Base-by-base conservation (phyloP, 2,113 vertebrate genomes). In the Thinocorus orbignyianus region DNA sequence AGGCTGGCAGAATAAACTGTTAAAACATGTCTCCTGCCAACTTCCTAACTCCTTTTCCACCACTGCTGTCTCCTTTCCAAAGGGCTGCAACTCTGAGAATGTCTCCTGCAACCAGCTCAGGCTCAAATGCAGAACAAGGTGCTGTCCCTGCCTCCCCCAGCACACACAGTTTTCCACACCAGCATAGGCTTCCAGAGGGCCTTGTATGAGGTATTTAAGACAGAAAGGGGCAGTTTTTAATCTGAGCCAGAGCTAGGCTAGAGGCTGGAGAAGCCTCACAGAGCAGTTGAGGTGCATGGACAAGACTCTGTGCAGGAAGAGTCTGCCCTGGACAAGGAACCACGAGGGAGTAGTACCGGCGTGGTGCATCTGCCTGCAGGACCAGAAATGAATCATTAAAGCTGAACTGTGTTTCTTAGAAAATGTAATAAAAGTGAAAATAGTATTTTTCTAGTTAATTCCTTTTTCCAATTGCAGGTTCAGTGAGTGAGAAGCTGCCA, bases 401-500 rank as follows among this genome's bases (percentile, higher is more conserved):
- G 18, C 11, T 16, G 14, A 57, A 14, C 9, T 4, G 2, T 52
- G 35, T 64, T 65, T 66, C 31, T 54, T 28, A 41, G 5, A 39
- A 48, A 24, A 16, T 10, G 5, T 57, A 16, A 25, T 57, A 35
- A 24, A 60, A 62, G 12, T 46, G 28, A 41, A 81, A 90, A 7
- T 80, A 57, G 10, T 39, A 70, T 69, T 37, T 23, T 35, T 57
- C 11, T 85, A 20, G 11, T 73, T 95, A 76, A 92, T 81, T 90
- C 44, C 1, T 88, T 92, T 80, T 86, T 76, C 26, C 41, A 68
- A 60, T 64, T 95, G 22, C 60, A 99, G 99, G 99, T 74, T 98
- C 99, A 35, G 84, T 98, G 93, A 98, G 97, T 74, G 99, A 99
- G 73, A 99, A 98, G 89, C 60, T 98, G 3, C 98, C 98, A 15